Percentiles rank a stretch among this genome's conserved stretches.
These are phyloP conservation scores for Molanna angustata DNA, from an alignment of 2,888 invertebrate species.

Conservation along the genomic window DNA sequence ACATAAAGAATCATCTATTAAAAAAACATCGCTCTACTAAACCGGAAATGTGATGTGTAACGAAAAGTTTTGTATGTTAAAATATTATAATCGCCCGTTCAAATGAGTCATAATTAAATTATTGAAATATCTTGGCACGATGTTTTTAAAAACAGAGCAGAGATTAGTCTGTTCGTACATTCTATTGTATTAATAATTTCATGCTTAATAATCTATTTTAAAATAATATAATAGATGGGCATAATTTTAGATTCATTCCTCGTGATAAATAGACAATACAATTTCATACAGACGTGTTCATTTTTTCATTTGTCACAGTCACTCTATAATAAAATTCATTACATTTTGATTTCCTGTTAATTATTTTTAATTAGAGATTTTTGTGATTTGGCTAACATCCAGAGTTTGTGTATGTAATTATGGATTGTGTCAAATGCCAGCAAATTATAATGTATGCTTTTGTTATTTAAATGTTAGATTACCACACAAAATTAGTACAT, in stretches of 20 bases:
- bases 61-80: too few relatives aligned
- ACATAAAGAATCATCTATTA: too few relatives aligned
- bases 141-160: too few relatives aligned
- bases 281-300: slow-evolving; percentile 5
- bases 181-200: slow-evolving; percentile 15
- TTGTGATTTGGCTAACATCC: slow-evolving; percentile 19
- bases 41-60: too few relatives aligned
- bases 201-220: slow-evolving; percentile 14
- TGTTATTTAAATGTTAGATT: too few relatives aligned
- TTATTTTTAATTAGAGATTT: slow-evolving; percentile 21
- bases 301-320: slow-evolving; percentile 16
- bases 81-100: too few relatives aligned
- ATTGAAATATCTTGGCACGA: too few relatives aligned
- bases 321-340: slow-evolving; percentile 5
- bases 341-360: slow-evolving; percentile 22
- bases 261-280: slow-evolving; percentile 12
- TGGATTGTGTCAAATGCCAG: neutral
- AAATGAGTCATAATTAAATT: too few relatives aligned
- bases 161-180: too few relatives aligned
- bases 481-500: too few relatives aligned
- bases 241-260: slow-evolving; percentile 10
- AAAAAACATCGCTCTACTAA: too few relatives aligned
- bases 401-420: too few relatives aligned
- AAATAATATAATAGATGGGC: slow-evolving; percentile 10
- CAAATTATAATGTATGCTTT: neutral